phyloP scores from a whole-genome alignment of 2,113 vertebrate species.

The Tupaia tana region DNA sequence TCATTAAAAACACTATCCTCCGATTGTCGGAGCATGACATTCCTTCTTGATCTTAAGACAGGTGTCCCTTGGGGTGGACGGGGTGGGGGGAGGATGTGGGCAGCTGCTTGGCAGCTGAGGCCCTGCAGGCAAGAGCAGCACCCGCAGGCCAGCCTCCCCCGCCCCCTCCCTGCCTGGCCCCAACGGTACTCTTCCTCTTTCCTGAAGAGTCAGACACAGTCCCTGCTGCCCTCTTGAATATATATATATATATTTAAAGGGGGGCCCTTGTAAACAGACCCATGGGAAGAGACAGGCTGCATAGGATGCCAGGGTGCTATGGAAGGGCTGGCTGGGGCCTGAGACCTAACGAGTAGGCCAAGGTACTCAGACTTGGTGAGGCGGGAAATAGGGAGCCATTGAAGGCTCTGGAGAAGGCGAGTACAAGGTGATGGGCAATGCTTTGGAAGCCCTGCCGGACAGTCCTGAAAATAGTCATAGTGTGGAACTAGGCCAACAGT shows the following conservation, averaged over 20 bases:
- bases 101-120: neutral
- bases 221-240: too few relatives aligned
- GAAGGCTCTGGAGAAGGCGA: neutral
- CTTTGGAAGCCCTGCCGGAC: neutral
- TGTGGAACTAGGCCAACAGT: accelerated
- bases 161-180: too few relatives aligned
- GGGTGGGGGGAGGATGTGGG: neutral
- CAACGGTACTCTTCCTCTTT: neutral
- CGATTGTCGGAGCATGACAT: neutral
- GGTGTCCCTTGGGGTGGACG: neutral
- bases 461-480: neutral
- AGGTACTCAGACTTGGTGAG: neutral
- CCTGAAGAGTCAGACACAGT: neutral
- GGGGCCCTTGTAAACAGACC: neutral
- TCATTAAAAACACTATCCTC: neutral
- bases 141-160: neutral
- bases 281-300: neutral
- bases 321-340: neutral
- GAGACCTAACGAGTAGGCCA: neutral
- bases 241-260: neutral
- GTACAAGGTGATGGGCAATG: neutral
- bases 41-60: constrained; percentile 1
- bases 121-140: neutral
- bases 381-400: neutral
- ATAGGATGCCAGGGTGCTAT: neutral